Conservation (phyloP, 2,797 vertebrate species). For the Sebastes wilsoni region DNA sequence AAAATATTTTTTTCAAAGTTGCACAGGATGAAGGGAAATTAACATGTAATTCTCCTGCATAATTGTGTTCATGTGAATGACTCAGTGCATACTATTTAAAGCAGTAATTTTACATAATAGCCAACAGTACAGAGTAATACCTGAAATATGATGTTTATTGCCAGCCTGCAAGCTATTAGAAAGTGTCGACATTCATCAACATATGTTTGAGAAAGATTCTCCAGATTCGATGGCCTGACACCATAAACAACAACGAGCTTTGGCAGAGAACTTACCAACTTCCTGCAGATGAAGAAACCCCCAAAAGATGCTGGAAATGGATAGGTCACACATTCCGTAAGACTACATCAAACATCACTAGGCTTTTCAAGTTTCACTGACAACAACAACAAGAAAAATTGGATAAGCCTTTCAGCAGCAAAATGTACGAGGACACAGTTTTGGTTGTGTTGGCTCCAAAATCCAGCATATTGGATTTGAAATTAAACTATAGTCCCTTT, state of each 20-base stretch:
- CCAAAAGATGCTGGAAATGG: no score
- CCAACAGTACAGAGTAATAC: slow-evolving; percentile 7
- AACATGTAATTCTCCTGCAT: neutral
- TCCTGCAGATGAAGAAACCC: no score
- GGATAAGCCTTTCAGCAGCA: neutral
- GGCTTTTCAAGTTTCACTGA: neutral
- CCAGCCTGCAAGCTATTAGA: neutral
- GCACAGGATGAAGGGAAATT: neutral
- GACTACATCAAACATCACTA: no score
- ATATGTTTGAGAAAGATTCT: no score
- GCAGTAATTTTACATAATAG: neutral
- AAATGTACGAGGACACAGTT: neutral
- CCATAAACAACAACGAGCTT: no score
- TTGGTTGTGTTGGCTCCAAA: neutral
- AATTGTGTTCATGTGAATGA: neutral
- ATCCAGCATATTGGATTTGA: no score
- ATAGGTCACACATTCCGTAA: no score
- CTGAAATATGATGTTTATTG: slow-evolving; percentile 4
- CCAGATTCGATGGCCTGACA: no score
- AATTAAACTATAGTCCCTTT: no score
- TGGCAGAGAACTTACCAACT: no score
- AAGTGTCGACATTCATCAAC: no score
- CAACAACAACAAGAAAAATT: neutral
- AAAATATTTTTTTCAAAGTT: neutral
- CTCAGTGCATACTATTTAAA: neutral